Base-by-base conservation (phyloP, 2,113 vertebrate species). In the Cnemophilus loriae region DNA sequence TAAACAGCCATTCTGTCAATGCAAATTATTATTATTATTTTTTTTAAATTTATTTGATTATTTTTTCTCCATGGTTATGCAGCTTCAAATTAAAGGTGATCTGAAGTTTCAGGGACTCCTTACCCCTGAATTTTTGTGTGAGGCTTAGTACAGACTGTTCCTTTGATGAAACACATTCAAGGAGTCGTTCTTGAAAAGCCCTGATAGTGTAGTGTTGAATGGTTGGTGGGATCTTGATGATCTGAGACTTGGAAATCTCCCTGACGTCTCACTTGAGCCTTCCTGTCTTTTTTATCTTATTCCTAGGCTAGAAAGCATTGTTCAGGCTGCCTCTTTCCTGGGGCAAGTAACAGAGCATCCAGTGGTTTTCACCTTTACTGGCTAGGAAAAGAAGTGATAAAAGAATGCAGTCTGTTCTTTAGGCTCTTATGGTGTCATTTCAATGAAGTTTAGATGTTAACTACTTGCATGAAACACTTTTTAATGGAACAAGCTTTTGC, bases 371-470 rank as follows among this genome's bases (percentile, higher is more conserved):
- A 83, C 35, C 76, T 95, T 89, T 87, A 85, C 35, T 80, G 32
- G 47, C 52, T 84, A 69, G 68, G 56, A 93, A 91, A 91, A 84
- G 50, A 85, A 59, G 56, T 21, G 32, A 85, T 96, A 89, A 95
- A 96, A 92, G 46, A 93, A 85, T 64, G 42, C 49, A 90, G 55
- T 83, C 64, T 91, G 79, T 78, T 96, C 44, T 28, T 93, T 84
- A 78, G 74, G 39, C 74, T 84, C 85, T 96, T 92, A 96, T 65
- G 52, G 71, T 85, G 65, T 77, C n/a, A 32, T 94, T 97, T 94
- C 75, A 71, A 84, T 39, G 78, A 86, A 94, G 88, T 83, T 97
- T 96, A 41, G 67, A 91, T 87, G 50, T 92, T 95, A 96, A 81
- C 84, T 85, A 50, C 75, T 89, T 92, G n/a, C 83, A 84, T 71